Evolutionary conservation across 2,797 vertebrate species (phyloP), one percentile per base, ranked within the genome.

Genomic region (Acanthiza pusilla): DNA sequence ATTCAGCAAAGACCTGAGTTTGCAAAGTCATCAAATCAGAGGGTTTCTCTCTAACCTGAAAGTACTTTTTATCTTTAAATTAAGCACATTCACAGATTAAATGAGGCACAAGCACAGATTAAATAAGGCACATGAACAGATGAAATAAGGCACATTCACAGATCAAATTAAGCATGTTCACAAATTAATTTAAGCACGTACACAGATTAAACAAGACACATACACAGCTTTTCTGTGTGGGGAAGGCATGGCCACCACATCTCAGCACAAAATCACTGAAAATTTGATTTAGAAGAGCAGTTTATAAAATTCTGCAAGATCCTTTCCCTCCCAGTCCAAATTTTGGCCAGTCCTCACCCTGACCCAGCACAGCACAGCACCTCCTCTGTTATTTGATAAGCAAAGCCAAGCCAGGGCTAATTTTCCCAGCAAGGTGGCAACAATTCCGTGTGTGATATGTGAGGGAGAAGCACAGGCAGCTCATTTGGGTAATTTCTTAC

Each of bases 401-500:
- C 62, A 30, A 62, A 94, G 80, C 75, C 67, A 88, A 89, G 73
- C 76, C 77, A 81, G 93, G 91, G 94, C 96, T 96, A 80, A 97
- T 96, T 96, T 96, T 96, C 75, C 94, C 91, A 92, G 88, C 93
- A 79, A 92, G 94, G 94, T 97, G 96, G 95, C 96, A 97, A 96
- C 93, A 95, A 95, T 96, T 95, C 93, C 75, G 85, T 7, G 48
- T 89, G 95, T 96, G 91, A 91, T 95, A 92, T 15, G 86, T 62
- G 93, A 96, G 92, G 94, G 93, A 79, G 86, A 96, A 96, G 93
- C 94, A 71, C 93, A 96, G 77, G 89, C 89, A 96, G 93, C 80
- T 97, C 96, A 57, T 96, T 96, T 97, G 96, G 95, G 96, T 97
- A 96, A 97, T 96, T 97, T 97, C 94, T 96, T 95, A 94, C 91